Evolutionary conservation across 2,888 invertebrate genomes (phyloP), one percentile per base, ranked within the genome.

Genomic region (Pachymerium ferrugineum): DNA sequence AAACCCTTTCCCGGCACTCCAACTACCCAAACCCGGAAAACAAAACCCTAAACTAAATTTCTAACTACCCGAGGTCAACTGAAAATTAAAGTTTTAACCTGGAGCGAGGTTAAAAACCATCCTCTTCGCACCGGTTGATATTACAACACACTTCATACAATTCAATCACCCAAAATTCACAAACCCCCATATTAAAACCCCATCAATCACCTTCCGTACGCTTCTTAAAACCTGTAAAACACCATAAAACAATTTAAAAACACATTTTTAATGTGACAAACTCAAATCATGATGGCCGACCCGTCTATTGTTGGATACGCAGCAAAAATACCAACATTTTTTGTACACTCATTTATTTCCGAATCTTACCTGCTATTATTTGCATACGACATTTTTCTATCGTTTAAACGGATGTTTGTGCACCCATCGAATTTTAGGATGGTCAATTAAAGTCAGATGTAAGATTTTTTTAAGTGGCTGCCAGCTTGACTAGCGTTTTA

Each of bases 221-320:
- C n/a, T n/a, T n/a, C n/a, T n/a, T n/a, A n/a, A n/a, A n/a, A n/a
- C n/a, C n/a, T n/a, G n/a, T n/a, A n/a, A n/a, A n/a, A n/a, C n/a
- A n/a, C n/a, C n/a, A n/a, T n/a, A n/a, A n/a, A n/a, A n/a, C n/a
- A n/a, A n/a, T n/a, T n/a, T n/a, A 47, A 47, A 47, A 47, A 47
- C 47, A 28, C 62, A 28, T 28, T 62, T 62, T 25, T 25, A 62
- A 62, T 62, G 10, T 30, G 12, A 31, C 69, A 30, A n/a, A 35
- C 71, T 38, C 22, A 71, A 33, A 35, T 28, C 72, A 72, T 72
- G 72, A 72, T 72, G 72, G 72, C 72, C 54, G 54, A 47, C 72
- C 29, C 14, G 12, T 16, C 71, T 71, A 47, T 72, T 72, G 72
- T 72, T 72, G 72, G 47, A 54, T 72, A 54, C 72, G 72, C 72